phyloP scores from a whole-genome alignment of 1,140 invertebrate genomes.

The Trichonephila inaurata region DNA sequence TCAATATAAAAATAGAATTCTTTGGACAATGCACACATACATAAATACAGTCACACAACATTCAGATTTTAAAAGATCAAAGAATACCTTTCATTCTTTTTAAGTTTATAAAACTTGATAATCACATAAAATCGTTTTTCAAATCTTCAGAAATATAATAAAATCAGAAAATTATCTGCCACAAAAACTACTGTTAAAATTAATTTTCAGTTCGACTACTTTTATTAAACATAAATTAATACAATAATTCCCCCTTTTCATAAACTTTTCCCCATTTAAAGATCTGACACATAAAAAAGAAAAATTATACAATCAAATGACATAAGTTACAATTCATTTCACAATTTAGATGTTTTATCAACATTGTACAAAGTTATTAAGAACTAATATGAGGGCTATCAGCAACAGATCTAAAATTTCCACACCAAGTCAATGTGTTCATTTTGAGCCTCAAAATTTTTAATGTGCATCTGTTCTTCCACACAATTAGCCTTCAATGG shows the following conservation, averaged over 20 bases:
- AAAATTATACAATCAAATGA: too few species aligned
- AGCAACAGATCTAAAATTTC: too few species aligned
- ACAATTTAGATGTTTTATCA: too few species aligned
- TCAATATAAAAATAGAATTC: constrained; percentile 2
- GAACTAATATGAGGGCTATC: too few species aligned
- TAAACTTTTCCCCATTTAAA: not conserved
- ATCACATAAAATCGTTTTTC: not conserved
- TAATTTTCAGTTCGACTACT: not conserved
- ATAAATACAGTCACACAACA: not conserved
- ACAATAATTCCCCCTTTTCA: not conserved
- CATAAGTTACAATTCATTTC: too few species aligned
- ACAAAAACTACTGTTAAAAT: not conserved
- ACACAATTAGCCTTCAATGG: too few species aligned
- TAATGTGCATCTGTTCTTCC: too few species aligned
- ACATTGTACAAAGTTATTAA: too few species aligned
- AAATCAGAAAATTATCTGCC: not conserved
- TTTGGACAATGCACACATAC: not conserved
- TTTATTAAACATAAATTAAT: not conserved
- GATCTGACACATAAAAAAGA: too few species aligned
- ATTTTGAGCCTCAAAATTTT: too few species aligned
- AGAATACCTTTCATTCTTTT: not conserved
- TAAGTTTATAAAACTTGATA: not conserved
- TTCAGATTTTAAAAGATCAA: not conserved
- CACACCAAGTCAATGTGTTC: too few species aligned
- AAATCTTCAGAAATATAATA: not conserved